These are phyloP conservation scores for Hyperoplus immaculatus DNA, from an alignment of 2,797 vertebrate genomes.

Conservation along the genomic window DNA sequence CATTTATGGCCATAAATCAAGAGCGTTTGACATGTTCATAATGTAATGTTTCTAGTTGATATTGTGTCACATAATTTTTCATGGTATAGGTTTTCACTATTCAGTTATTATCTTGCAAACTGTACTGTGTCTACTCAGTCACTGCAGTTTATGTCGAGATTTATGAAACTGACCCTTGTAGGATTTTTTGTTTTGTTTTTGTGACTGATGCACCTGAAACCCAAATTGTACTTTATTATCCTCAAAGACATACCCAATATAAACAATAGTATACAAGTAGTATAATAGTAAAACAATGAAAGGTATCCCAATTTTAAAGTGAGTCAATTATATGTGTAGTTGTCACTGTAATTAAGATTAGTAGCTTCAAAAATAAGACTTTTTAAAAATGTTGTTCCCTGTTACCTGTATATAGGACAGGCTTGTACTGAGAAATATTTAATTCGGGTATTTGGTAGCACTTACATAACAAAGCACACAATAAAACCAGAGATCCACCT, in stretches of 20 bases:
- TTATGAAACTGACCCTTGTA: constrained; percentile 14
- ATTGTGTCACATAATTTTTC: constrained; percentile 31
- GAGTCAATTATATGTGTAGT: not conserved
- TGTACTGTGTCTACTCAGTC: not conserved
- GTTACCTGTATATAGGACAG: constrained; percentile 33
- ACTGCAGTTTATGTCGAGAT: constrained; percentile 15
- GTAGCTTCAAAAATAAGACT: not conserved
- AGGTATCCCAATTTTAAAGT: not conserved
- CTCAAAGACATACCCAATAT: no score
- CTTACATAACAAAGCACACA: constrained; percentile 42
- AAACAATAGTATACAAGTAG: no score
- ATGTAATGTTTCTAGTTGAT: constrained; percentile 18
- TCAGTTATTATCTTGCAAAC: constrained; percentile 8
- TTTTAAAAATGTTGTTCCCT: not conserved
- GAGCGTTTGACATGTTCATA: constrained; percentile 21
- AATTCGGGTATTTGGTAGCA: constrained; percentile 28
- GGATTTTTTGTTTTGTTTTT: constrained; percentile 1
- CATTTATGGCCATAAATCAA: constrained; percentile 32
- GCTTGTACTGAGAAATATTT: constrained; percentile 5
- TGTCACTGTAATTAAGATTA: not conserved
- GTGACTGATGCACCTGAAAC: not conserved
- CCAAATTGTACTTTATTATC: not conserved
- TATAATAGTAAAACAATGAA: not conserved
- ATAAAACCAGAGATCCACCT: constrained; percentile 34
- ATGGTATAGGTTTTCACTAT: not conserved